Evolutionary conservation across 2,113 vertebrate species (phyloP).

Genomic region (Pluvianellus socialis): DNA sequence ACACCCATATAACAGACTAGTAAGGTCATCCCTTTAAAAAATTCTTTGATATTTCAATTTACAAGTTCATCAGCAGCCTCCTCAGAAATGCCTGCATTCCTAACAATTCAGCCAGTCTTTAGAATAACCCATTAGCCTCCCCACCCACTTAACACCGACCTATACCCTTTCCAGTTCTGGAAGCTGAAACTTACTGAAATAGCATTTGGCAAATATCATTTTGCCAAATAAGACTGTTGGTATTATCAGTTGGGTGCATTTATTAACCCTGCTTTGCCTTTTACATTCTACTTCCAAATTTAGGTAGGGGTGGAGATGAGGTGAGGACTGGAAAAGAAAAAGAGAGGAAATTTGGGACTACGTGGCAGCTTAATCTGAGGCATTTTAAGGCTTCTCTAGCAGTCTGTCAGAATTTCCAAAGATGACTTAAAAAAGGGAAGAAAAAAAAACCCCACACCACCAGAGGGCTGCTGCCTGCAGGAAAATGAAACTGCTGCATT

Average conservation of each 20-base stretch:
- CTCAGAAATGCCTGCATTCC: conserved; percentile 49
- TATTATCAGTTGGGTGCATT: neutral
- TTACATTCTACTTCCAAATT: neutral
- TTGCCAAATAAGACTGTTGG: neutral
- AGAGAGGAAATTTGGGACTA: neutral
- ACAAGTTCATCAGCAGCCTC: conserved; percentile 30
- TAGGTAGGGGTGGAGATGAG: neutral
- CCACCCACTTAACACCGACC: conserved; percentile 31
- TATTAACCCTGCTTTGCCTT: conserved; percentile 22
- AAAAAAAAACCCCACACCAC: neutral
- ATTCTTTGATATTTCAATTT: conserved; percentile 45
- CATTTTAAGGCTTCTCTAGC: neutral
- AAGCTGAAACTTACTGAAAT: neutral
- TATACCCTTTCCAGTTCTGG: neutral
- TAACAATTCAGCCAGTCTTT: conserved; percentile 15
- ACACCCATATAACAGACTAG: neutral
- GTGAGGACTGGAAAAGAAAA: neutral
- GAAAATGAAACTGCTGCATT: conserved; percentile 49
- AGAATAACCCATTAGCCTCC: neutral
- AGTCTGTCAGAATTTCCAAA: neutral
- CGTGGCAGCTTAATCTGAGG: neutral
- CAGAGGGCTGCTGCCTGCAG: conserved; percentile 31
- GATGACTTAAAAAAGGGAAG: neutral
- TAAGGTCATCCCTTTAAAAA: conserved; percentile 19
- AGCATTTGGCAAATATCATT: neutral